Base-by-base conservation (phyloP, 2,797 vertebrate genomes). In the Chaetophractus vellerosus region DNA sequence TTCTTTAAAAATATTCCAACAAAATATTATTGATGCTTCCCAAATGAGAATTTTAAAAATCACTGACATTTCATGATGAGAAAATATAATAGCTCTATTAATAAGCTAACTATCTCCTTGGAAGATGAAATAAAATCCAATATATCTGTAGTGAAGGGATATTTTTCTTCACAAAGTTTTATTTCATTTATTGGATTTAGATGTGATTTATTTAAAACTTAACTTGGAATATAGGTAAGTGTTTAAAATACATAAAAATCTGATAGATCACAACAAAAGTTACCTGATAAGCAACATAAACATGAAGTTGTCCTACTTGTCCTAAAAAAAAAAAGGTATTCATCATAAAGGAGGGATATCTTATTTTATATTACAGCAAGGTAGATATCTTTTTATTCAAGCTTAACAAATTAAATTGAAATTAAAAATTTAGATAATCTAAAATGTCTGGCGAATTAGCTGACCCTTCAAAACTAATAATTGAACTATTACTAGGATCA, bases 61-160 rank as follows among this genome's bases (percentile, higher is more conserved):
- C 52, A 48, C 24, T 92, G 59, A 33, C 78, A 90, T 85, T 94
- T 96, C 14, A 50, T 38, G 33, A 50, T 38, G 76, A 69, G 64
- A 72, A 4, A 78, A 88, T 79, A 78, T 72, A 71, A 91, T 71
- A 76, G n/a, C 33, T 80, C 33, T 66, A 75, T 7, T 94, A 52
- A 90, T 75, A 93, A 93, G 45, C 26, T 91, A 95, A 87, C 76
- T 59, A 75, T 18, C 28, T 96, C 63, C 55, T 75, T 92, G 52
- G 23, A 88, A 87, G 28, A 92, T 82, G 24, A 95, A 96, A 91
- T 85, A 96, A 85, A 85, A 90, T 41, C 15, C 33, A 92, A 63
- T 61, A 82, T 31, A 74, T 14, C n/a, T 85, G 59, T 41, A 94
- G 92, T 82, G n/a, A 92, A 92, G 63, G 3, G 6, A 11, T 86